Evolutionary conservation across 2,797 vertebrate genomes (phyloP), one percentile per base, ranked within the genome.

Genomic region (Rhinella marina): DNA sequence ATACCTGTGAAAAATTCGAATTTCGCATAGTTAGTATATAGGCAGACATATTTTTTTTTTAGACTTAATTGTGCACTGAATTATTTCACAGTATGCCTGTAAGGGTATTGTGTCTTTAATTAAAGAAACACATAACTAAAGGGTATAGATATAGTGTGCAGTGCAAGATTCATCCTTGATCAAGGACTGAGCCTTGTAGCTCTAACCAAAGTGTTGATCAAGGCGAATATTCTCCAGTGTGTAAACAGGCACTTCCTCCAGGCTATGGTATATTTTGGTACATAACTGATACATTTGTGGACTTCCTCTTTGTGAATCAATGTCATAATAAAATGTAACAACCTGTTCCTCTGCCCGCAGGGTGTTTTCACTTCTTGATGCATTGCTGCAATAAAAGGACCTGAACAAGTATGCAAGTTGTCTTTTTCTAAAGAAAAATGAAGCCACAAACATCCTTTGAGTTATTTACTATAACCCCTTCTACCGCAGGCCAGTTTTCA

Each of bases 151-250:
- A 73, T 32, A 72, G 52, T 81, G 66, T 84, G 82, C 66, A 52
- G 17, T 82, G 62, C 59, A 83, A 82, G 66, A 88, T 79, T 84
- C 62, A 70, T 88, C 29, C 82, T 79, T 88, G 87, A 84, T 88
- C 82, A 88, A 80, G 62, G 32, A 88, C 27, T 41, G 27, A 83
- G 64, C 61, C 64, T 32, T 32, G 13, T 52, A 61, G 64, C 75
- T 70, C 54, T 70, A 75, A 27, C 52, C 23, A 25, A 64, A 27
- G 29, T 54, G 64, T 72, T 88, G 87, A 88, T 88, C 76, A 88
- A 84, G 82, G 82, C 76, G 61, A 57, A 52, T 68, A 27, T 82
- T 84, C 75, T 76, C 73, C 21, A 17, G 66, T 64, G n/a, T 70
- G 68, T 75, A 56, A 81, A n/a, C 50, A 70, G 73, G 54, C 23